Evolutionary conservation across 2,113 vertebrate species (phyloP).

Genomic region (Pygoscelis antarcticus): DNA sequence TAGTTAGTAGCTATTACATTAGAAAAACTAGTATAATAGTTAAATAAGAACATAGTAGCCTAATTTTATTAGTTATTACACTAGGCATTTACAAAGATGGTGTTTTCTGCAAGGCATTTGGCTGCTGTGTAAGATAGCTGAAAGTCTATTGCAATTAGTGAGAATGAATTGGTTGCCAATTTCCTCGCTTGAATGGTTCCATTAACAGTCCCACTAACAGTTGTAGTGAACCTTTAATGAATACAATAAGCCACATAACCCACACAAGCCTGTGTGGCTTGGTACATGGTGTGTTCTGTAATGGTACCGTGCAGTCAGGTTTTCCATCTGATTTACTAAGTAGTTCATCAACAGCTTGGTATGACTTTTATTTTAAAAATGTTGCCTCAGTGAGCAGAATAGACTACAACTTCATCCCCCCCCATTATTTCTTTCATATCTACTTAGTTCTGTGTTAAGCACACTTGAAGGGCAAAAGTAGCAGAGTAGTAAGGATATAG

Average conservation of each 20-base stretch:
- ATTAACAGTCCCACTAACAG: background rate
- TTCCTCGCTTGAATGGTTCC: background rate
- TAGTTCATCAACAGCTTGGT: background rate
- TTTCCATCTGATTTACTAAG: background rate
- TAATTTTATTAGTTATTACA: background rate
- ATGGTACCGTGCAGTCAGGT: background rate
- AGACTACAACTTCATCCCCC: background rate
- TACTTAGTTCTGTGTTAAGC: background rate
- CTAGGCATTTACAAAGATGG: background rate
- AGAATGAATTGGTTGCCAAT: constrained; percentile 23
- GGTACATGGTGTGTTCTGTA: background rate
- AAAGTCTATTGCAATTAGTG: constrained; percentile 17
- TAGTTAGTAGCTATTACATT: background rate
- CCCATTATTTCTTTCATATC: background rate
- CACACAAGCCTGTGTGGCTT: background rate
- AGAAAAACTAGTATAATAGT: background rate
- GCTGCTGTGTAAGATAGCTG: background rate
- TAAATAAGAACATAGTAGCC: background rate
- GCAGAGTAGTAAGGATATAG: background rate
- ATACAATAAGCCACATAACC: background rate
- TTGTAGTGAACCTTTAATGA: constrained; percentile 11
- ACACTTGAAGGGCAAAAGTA: background rate
- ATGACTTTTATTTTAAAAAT: background rate
- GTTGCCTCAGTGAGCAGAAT: background rate
- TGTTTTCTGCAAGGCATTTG: background rate